phyloP scores from a whole-genome alignment of 1,140 invertebrate genomes.

The Liolophura sinensis region DNA sequence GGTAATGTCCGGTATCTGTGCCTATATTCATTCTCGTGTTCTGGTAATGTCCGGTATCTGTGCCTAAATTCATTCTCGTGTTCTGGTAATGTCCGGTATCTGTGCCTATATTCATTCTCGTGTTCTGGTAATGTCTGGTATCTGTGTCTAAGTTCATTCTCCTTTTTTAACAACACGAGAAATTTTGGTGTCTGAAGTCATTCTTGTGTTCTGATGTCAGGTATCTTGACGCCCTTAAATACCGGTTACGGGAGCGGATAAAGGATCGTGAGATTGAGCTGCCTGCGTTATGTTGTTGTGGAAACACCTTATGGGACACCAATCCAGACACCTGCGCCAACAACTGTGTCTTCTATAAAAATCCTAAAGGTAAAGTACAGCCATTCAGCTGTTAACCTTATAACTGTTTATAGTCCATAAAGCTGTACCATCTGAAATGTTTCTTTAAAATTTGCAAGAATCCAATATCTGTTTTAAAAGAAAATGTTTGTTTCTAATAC shows the following conservation, averaged over 20 bases:
- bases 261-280: constrained; percentile 36
- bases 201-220: constrained; percentile 28
- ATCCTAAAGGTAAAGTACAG: constrained; percentile 44
- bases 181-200: background rate
- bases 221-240: constrained; percentile 47
- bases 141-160: background rate
- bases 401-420: too few species aligned
- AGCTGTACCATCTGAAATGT: too few species aligned
- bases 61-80: background rate
- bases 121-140: background rate
- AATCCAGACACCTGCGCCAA: constrained; percentile 56
- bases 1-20: background rate
- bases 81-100: background rate
- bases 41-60: background rate
- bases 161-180: background rate
- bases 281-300: constrained; percentile 53
- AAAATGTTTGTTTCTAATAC: too few species aligned
- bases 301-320: constrained; percentile 50
- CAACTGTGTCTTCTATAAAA: constrained; percentile 57
- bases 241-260: constrained; percentile 43
- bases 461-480: too few species aligned
- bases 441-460: too few species aligned
- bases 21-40: background rate
- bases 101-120: background rate
- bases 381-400: too few species aligned